Evolutionary conservation across 30 jellyfish, hydroid and myxozoan genomes (phyloP), one percentile per base, ranked within the genome.

Genomic region (Aurelia aurita): DNA sequence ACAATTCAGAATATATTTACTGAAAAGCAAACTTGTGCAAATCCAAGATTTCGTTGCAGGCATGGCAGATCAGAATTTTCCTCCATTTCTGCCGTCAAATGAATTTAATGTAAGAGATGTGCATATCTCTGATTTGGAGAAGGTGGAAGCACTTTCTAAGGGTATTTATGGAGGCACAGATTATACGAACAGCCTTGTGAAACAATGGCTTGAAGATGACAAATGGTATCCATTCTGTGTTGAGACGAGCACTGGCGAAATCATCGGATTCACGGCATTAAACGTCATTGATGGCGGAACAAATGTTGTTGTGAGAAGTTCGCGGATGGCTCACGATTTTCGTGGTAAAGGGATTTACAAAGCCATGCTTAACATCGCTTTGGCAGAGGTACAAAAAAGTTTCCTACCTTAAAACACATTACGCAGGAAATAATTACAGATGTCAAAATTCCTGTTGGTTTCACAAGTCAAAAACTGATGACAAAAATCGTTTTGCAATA

Each of bases 331-430:
- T 3, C 22, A 3, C 4, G 80, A 16, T 13, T 26, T 25, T 16
- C 58, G 84, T 0, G 53, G 84, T 19, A 71, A n/a, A 10, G 84
- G 84, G 19, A 26, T 71, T 13, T 71, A 71, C 69, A 71, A 21
- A 20, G 51, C 22, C 20, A 20, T 71, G 69, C 49, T 71, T 1
- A 35, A 22, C 69, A 43, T 0, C 51, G 69, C 84, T 12, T 15
- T 71, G 79, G 43, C 18, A 0, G n/a, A 15, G 26, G 58, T 21
- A n/a, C 28, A 45, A 26, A 21, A 67, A 10, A 13, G 31, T 23
- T 67, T 67, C 79, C 79, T 10, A 31, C 7, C 29, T 45, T 23
- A 18, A 26, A 29, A 39, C 2, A 21, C 5, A 67, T 67, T 15
- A 3, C 21, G 5, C 31, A 47, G 4, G 9, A 19, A 9, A 61